Percentiles rank a stretch among this genome's conserved stretches.
Evolutionary conservation across 2,113 vertebrate species (phyloP).

Genomic region (Notarius lentiginosus): DNA sequence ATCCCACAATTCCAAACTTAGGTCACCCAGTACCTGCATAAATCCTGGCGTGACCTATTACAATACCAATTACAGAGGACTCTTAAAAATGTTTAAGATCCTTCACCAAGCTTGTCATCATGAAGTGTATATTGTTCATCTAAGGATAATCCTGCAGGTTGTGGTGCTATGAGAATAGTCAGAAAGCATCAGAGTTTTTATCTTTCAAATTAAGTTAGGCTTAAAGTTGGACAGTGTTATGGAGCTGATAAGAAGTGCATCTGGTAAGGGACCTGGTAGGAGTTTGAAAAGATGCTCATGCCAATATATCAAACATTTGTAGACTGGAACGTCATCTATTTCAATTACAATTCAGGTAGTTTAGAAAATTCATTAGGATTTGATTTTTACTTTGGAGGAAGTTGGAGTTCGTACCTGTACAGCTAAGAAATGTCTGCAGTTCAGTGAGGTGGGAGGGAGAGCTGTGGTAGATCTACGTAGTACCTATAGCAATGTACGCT

Average conservation of each 20-base stretch:
- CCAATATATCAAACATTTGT: background rate
- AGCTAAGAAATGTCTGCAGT: background rate
- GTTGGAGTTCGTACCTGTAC: background rate
- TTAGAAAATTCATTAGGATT: background rate
- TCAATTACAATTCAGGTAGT: background rate
- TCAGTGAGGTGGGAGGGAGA: background rate
- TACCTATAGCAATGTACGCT: background rate
- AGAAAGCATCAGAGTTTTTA: background rate
- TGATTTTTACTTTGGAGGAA: background rate
- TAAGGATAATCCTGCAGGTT: constrained; percentile 62
- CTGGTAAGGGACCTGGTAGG: background rate
- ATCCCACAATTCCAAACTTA: constrained; percentile 7
- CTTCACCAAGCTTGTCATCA: constrained; percentile 55
- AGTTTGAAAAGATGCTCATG: background rate
- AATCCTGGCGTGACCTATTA: background rate
- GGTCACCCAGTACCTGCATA: constrained; percentile 12
- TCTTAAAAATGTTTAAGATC: constrained; percentile 48
- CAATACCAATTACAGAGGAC: constrained; percentile 14
- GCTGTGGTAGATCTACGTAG: background rate
- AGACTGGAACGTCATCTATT: background rate
- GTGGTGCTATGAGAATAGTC: constrained; percentile 18
- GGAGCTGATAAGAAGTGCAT: background rate
- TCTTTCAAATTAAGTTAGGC: background rate
- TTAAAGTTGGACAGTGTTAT: background rate
- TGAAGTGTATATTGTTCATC: constrained; percentile 69